Conservation (phyloP, 1,140 invertebrate species). For the Diploscapter pachys region DNA sequence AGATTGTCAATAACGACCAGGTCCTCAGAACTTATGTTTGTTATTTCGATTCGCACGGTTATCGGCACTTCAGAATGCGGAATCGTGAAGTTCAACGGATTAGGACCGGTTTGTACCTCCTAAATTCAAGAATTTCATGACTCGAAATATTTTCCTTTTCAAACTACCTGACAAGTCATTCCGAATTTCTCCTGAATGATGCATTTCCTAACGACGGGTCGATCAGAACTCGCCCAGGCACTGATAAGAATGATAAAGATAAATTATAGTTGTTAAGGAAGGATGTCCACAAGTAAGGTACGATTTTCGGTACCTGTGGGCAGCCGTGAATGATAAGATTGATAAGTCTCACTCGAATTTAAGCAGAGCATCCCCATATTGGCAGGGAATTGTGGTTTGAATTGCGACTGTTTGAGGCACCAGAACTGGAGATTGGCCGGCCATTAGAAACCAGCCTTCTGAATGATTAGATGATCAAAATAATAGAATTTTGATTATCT, state of each 20-base stretch:
- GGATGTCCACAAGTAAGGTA: no score
- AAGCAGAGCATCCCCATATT: constrained; percentile 6
- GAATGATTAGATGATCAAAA: background rate
- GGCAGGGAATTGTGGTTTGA: constrained; percentile 8
- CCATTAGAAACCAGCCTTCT: constrained; percentile 10
- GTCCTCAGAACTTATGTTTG: constrained; percentile 12
- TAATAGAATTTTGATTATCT: background rate
- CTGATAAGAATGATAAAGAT: background rate
- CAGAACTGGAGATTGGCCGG: background rate
- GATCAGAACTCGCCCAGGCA: constrained; percentile 10
- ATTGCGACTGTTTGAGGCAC: background rate
- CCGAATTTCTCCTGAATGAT: background rate
- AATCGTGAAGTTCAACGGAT: constrained; percentile 26
- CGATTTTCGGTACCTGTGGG: no score
- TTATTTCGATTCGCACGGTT: constrained; percentile 22
- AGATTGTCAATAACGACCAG: constrained; percentile 34
- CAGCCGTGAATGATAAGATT: no score
- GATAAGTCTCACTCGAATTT: constrained; percentile 8
- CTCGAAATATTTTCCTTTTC: background rate
- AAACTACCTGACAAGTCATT: constrained; percentile 4
- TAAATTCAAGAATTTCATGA: background rate
- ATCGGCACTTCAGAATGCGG: constrained; percentile 20
- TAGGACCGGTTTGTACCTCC: constrained; percentile 13
- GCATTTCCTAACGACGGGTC: background rate
- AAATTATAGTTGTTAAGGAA: background rate